A percentile compares a stretch with the other conserved stretches of the same genome.
Evolutionary conservation across 2,888 invertebrate species (phyloP).

Genomic region (Atrina japonica): DNA sequence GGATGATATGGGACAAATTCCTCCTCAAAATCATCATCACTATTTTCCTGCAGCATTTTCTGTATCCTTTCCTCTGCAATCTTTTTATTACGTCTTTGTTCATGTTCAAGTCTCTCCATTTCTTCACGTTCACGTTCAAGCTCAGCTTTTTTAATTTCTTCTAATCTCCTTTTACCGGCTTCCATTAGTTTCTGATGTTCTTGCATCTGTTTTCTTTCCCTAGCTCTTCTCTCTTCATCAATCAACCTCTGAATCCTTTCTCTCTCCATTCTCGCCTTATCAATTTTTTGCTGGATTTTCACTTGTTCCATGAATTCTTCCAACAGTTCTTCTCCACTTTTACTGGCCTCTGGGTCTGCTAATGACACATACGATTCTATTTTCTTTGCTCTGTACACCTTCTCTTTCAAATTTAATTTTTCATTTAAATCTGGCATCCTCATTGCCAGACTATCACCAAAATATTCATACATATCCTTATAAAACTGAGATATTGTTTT

Average conservation of each 20-base stretch:
- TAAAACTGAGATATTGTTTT: constrained; percentile 53
- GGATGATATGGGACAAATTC: constrained; percentile 46
- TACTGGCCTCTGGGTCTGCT: constrained; percentile 66
- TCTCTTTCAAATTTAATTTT: constrained; percentile 44
- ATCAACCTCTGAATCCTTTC: constrained; percentile 39
- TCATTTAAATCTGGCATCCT: constrained; percentile 68
- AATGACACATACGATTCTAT: constrained; percentile 62
- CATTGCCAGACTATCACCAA: constrained; percentile 77
- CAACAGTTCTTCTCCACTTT: constrained; percentile 76
- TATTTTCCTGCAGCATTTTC: constrained; percentile 38
- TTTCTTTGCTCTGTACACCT: constrained; percentile 62
- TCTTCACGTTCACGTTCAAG: constrained; percentile 31
- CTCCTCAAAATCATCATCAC: constrained; percentile 54
- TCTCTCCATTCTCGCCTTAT: constrained; percentile 56
- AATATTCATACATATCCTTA: constrained; percentile 74
- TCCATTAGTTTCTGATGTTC: constrained; percentile 49
- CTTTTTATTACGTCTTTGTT: constrained; percentile 48
- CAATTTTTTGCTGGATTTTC: constrained; percentile 62
- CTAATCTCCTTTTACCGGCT: constrained; percentile 30
- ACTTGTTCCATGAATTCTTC: constrained; percentile 74
- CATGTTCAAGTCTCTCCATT: constrained; percentile 45
- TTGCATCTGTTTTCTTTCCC: constrained; percentile 39
- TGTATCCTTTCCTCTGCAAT: constrained; percentile 46
- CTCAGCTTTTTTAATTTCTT: constrained; percentile 37
- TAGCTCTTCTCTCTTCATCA: constrained; percentile 35